Percentiles rank a stretch among this genome's conserved stretches.
Conservation (phyloP, 2,888 invertebrate genomes). For the Rosalia funebris region DNA sequence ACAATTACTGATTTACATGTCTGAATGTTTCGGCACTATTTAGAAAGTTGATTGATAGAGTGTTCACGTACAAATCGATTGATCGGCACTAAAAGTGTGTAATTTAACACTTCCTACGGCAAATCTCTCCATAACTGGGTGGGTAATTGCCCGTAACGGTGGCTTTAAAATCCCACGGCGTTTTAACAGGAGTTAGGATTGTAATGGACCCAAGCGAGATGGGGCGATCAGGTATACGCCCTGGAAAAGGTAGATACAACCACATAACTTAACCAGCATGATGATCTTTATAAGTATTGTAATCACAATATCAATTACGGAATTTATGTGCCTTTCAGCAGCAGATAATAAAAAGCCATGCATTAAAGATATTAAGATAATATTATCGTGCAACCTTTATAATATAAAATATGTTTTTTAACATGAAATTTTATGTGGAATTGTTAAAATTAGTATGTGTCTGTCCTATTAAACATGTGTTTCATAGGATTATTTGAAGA, state of each 20-base stretch:
- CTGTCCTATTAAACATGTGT: too few species aligned
- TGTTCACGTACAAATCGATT: constrained; percentile 40
- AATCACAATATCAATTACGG: constrained; percentile 16
- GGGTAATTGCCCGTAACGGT: constrained; percentile 44
- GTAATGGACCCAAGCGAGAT: constrained; percentile 17
- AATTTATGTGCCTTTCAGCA: constrained; percentile 16
- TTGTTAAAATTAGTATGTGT: too few species aligned
- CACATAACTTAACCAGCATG: not conserved
- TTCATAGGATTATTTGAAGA: too few species aligned
- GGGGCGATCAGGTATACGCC: not conserved
- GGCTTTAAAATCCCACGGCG: constrained; percentile 38
- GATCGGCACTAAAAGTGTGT: constrained; percentile 41
- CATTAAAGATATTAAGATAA: constrained; percentile 2
- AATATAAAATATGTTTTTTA: too few species aligned
- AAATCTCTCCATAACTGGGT: constrained; percentile 40
- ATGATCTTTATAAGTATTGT: constrained; percentile 9
- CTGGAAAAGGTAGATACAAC: constrained; percentile 5
- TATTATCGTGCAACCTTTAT: too few species aligned
- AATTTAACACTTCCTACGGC: constrained; percentile 51
- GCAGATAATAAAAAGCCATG: constrained; percentile 2
- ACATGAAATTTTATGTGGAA: too few species aligned
- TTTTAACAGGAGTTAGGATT: constrained; percentile 33
- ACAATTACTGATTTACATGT: constrained; percentile 37
- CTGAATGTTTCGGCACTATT: constrained; percentile 41
- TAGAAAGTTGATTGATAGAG: constrained; percentile 47